phyloP scores from a whole-genome alignment of 64 coral and sea anemone species.

The Montipora foliosa region DNA sequence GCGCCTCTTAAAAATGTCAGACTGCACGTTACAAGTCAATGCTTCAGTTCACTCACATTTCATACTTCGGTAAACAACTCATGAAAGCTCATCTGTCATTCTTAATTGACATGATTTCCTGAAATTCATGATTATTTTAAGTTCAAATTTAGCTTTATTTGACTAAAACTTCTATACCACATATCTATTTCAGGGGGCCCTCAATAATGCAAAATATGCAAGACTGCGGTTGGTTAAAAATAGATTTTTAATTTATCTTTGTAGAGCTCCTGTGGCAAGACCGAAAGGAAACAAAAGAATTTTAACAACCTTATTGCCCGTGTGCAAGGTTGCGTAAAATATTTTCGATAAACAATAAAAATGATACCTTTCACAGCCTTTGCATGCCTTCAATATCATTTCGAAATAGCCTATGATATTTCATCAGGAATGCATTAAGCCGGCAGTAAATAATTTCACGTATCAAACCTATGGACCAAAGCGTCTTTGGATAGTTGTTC shows the following conservation, averaged over 20 bases:
- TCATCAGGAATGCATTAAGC: not conserved
- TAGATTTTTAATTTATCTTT: slow-evolving; percentile 23
- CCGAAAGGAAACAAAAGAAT: not conserved
- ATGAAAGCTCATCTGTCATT: no score
- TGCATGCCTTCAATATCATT: not conserved
- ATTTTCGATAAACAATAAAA: slow-evolving; percentile 21
- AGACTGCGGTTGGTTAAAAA: not conserved
- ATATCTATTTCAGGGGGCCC: not conserved
- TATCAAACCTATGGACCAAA: not conserved
- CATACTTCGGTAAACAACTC: no score
- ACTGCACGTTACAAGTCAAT: no score
- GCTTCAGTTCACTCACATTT: no score
- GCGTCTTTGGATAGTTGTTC: not conserved
- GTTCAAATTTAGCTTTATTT: no score
- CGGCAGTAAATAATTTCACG: not conserved
- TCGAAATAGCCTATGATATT: not conserved
- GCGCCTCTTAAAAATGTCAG: no score
- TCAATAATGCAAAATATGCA: not conserved
- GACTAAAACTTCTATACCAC: not conserved
- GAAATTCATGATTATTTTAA: not conserved
- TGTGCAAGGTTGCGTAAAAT: slow-evolving; percentile 45
- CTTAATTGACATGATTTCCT: not conserved
- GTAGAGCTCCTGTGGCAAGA: not conserved
- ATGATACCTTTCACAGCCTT: not conserved
- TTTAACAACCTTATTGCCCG: not conserved